Conservation (phyloP, 1,140 invertebrate genomes). For the Bursaphelenchus mucronatus region DNA sequence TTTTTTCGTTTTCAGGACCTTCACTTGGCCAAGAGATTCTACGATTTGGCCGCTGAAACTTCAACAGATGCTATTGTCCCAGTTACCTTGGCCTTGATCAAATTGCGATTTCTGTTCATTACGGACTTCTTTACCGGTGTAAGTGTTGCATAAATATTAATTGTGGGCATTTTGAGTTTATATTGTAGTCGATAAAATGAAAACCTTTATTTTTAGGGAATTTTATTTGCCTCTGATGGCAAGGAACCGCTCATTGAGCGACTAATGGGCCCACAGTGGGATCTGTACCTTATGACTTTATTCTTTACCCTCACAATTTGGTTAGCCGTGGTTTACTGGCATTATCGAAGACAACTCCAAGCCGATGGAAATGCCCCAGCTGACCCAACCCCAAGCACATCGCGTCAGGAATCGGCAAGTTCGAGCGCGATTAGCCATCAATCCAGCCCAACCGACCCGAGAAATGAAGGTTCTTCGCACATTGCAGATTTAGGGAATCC, state of each 20-base stretch:
- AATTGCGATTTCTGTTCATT: constrained; percentile 68
- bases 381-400: too few relatives aligned
- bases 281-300: constrained; percentile 38
- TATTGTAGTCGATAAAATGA: not conserved
- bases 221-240: not conserved
- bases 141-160: not conserved
- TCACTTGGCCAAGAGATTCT: constrained; percentile 78
- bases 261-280: constrained; percentile 44
- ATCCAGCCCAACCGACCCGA: too few relatives aligned
- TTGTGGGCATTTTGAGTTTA: constrained; percentile 5
- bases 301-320: constrained; percentile 1
- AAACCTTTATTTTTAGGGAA: too few relatives aligned
- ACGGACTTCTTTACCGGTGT: constrained; percentile 43
- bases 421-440: too few relatives aligned
- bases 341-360: constrained; percentile 1
- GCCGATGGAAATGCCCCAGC: too few relatives aligned
- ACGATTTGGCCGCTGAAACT: constrained; percentile 91
- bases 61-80: constrained; percentile 88
- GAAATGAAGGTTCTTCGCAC: too few relatives aligned
- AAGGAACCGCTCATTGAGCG: constrained; percentile 25
- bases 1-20: constrained; percentile 65
- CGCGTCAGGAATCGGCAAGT: too few relatives aligned
- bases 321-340: constrained; percentile 4
- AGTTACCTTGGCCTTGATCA: constrained; percentile 82
- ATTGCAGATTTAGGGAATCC: too few relatives aligned